Conservation (phyloP, 2,888 invertebrate species). For the Archips xylosteana region DNA sequence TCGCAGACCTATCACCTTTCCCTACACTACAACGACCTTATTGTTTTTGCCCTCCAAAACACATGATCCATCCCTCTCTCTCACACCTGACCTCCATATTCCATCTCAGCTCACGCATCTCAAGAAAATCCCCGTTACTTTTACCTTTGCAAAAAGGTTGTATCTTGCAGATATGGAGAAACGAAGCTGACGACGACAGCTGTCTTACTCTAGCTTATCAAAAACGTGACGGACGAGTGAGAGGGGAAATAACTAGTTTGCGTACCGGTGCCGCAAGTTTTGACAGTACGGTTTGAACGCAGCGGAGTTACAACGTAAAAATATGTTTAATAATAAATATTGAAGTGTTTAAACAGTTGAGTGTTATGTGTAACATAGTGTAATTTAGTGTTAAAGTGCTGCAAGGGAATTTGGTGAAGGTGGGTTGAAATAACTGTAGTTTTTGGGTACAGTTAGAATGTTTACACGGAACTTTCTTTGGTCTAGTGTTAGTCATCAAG, state of each 20-base stretch:
- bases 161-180: constrained; percentile 67
- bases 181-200: constrained; percentile 40
- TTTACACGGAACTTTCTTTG: constrained; percentile 70
- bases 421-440: constrained; percentile 54
- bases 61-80: constrained; percentile 68
- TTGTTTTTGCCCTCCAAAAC: constrained; percentile 59
- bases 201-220: constrained; percentile 55
- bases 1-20: constrained; percentile 37
- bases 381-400: constrained; percentile 19
- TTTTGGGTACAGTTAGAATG: constrained; percentile 54
- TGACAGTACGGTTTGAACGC: constrained; percentile 79
- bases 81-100: constrained; percentile 60
- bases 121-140: constrained; percentile 84
- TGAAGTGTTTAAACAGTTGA: constrained; percentile 51
- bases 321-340: constrained; percentile 55
- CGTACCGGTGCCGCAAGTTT: constrained; percentile 82
- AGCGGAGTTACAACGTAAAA: constrained; percentile 60
- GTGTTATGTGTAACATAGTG: constrained; percentile 42
- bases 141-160: constrained; percentile 84
- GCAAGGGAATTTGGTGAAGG: constrained; percentile 47
- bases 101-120: constrained; percentile 79
- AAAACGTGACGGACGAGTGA: constrained; percentile 43
- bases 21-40: constrained; percentile 52
- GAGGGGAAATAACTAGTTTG: constrained; percentile 62
- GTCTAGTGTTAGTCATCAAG: constrained; percentile 69